These are phyloP conservation scores for Hyaena hyaena DNA, from an alignment of 2,113 vertebrate species.

Conservation along the genomic window DNA sequence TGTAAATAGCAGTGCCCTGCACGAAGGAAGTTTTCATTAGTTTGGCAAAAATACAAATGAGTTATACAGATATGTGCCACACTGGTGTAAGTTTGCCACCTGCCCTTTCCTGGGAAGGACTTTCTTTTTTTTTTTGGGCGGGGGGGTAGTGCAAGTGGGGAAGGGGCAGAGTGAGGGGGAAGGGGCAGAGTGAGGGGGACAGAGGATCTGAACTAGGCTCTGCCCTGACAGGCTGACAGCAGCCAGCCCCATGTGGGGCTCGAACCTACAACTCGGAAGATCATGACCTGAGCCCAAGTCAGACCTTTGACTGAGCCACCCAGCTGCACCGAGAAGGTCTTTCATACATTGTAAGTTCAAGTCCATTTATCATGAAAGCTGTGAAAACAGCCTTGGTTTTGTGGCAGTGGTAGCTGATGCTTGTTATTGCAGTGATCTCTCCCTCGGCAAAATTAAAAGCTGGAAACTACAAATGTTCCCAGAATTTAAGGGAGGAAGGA, in stretches of 20 bases:
- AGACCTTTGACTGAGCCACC: no score
- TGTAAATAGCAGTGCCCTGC: background rate
- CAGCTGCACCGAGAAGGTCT: background rate
- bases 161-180: no score
- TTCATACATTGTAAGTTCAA: background rate
- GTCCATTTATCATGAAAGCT: background rate
- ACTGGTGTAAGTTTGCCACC: background rate
- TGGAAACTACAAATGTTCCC: background rate
- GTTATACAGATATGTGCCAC: background rate
- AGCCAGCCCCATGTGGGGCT: no score
- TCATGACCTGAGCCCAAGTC: no score
- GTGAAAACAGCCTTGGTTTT: background rate
- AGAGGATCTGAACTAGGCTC: no score
- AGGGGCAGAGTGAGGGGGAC: no score
- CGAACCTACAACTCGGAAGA: no score
- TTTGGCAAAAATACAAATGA: background rate
- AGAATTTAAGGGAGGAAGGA: background rate
- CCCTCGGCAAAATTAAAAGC: background rate
- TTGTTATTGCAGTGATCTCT: background rate
- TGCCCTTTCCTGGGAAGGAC: background rate
- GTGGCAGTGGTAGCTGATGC: background rate
- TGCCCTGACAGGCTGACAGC: no score
- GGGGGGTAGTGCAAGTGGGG: no score
- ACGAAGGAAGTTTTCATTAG: background rate
- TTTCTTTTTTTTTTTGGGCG: background rate